These are phyloP conservation scores for Liopterus haemorrhoidalis DNA, from an alignment of 2,888 invertebrate species.

Conservation along the genomic window DNA sequence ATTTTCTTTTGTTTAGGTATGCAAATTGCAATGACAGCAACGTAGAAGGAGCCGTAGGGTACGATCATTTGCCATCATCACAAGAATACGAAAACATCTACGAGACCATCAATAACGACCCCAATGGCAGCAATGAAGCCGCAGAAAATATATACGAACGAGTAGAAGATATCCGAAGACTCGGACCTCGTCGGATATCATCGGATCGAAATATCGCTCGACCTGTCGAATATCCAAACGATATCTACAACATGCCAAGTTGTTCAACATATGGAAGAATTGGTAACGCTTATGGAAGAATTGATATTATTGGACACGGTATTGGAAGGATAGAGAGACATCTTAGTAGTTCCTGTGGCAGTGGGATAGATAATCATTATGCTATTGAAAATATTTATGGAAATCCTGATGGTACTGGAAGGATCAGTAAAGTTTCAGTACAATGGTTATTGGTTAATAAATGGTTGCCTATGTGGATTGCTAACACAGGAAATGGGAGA, in stretches of 20 bases:
- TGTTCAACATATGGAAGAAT: conserved; percentile 44
- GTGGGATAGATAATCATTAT: conserved; percentile 46
- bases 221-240: conserved; percentile 16
- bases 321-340: conserved; percentile 56
- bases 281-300: conserved; percentile 49
- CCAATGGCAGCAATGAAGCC: conserved; percentile 42
- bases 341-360: conserved; percentile 61
- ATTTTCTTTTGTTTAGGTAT: conserved; percentile 33
- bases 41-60: conserved; percentile 53
- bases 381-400: conserved; percentile 46
- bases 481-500: conserved; percentile 49
- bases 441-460: conserved; percentile 63
- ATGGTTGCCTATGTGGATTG: conserved; percentile 59
- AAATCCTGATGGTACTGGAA: conserved; percentile 40
- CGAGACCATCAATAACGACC: conserved; percentile 48
- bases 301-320: conserved; percentile 51
- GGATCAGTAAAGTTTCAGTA: conserved; percentile 57
- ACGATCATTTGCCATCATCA: conserved; percentile 37
- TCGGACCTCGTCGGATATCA: conserved; percentile 28
- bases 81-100: conserved; percentile 52
- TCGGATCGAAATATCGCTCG: conserved; percentile 27
- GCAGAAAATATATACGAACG: conserved; percentile 44
- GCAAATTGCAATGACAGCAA: conserved; percentile 50
- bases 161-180: conserved; percentile 32
- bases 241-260: conserved; percentile 26